Evolutionary conservation across 2,888 invertebrate genomes (phyloP).

Genomic region (Pyrocoelia pectoralis): DNA sequence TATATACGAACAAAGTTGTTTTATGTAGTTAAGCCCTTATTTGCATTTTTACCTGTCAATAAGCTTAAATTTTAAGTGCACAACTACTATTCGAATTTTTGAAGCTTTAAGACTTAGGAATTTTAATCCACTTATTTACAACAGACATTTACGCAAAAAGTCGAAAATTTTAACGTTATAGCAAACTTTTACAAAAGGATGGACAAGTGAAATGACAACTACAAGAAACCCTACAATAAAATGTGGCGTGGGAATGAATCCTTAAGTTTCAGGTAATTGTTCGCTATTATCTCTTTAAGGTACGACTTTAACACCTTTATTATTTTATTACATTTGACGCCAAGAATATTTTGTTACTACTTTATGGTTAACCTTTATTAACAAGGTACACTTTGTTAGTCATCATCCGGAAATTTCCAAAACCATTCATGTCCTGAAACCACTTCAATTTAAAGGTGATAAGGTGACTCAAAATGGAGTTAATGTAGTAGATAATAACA

Average conservation of each 20-base stretch:
- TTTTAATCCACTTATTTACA: not conserved
- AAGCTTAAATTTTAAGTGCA: not conserved
- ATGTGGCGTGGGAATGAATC: conserved; percentile 6
- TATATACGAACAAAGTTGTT: no score
- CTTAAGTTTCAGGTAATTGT: not conserved
- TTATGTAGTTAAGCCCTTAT: not conserved
- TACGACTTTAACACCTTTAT: conserved; percentile 18
- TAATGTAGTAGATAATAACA: no score
- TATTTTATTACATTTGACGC: conserved; percentile 21
- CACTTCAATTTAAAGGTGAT: no score
- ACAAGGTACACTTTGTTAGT: no score
- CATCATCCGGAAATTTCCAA: no score
- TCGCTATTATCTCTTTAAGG: not conserved
- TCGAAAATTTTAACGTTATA: not conserved
- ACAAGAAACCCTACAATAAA: conserved; percentile 1
- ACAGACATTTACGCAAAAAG: not conserved
- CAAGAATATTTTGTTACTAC: not conserved
- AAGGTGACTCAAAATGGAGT: no score
- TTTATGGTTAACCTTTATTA: not conserved
- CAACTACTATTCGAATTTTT: not conserved
- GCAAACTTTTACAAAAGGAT: not conserved
- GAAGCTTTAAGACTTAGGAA: not conserved
- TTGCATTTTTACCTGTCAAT: not conserved
- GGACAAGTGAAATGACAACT: not conserved
- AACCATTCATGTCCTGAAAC: no score